phyloP scores from a whole-genome alignment of 1,140 invertebrate species.

The Cydia strobilella region DNA sequence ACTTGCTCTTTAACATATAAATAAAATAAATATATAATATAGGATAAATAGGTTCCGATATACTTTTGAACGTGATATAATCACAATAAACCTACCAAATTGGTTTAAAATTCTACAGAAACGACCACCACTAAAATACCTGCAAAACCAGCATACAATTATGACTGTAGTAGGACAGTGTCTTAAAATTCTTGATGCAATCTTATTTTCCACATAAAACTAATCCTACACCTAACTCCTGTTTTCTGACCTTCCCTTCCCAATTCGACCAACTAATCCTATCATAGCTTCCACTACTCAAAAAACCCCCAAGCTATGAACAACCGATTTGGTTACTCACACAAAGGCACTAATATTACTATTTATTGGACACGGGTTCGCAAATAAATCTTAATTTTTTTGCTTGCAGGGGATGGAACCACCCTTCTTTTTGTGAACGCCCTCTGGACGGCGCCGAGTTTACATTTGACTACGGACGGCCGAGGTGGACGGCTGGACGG shows the following conservation, averaged over 20 bases:
- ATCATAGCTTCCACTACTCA: conserved; percentile 20
- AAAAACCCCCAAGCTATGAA: conserved; percentile 24
- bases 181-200: neutral
- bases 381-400: conserved; percentile 74
- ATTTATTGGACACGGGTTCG: conserved; percentile 47
- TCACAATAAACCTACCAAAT: too few species aligned
- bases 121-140: too few species aligned
- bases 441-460: conserved; percentile 36
- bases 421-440: conserved; percentile 59
- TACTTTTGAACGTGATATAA: too few species aligned
- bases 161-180: too few species aligned
- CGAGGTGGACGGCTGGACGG: neutral
- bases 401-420: conserved; percentile 61
- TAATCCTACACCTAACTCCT: neutral
- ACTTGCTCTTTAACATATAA: too few species aligned
- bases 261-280: conserved; percentile 22
- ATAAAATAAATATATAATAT: too few species aligned
- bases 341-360: conserved; percentile 42
- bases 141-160: too few species aligned
- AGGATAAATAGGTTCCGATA: too few species aligned
- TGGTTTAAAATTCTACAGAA: too few species aligned
- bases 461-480: conserved; percentile 42
- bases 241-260: conserved; percentile 8
- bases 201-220: neutral
- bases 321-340: conserved; percentile 32